Evolutionary conservation across 2,113 vertebrate species (phyloP).

Genomic region (Cryptotis parvus): DNA sequence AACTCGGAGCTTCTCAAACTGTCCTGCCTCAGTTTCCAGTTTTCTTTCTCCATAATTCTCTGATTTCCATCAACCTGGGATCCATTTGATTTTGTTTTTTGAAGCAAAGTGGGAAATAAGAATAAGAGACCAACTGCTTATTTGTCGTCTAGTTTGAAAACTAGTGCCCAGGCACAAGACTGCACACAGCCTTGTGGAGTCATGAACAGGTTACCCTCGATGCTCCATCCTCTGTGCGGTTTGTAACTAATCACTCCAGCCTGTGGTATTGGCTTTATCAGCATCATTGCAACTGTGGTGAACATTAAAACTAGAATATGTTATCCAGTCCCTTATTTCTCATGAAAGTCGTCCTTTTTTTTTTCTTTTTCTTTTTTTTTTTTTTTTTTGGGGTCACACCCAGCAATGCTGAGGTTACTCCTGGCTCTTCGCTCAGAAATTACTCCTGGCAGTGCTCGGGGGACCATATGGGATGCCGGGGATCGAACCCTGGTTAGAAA

Average conservation of each 20-base stretch:
- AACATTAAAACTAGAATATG: background rate
- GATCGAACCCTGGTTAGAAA: too few relatives aligned
- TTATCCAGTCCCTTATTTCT: background rate
- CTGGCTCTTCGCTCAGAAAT: too few relatives aligned
- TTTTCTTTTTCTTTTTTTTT: too few relatives aligned
- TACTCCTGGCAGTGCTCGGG: too few relatives aligned
- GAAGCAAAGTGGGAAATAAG: background rate
- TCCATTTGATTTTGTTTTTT: background rate
- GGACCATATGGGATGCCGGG: too few relatives aligned
- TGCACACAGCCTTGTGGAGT: background rate
- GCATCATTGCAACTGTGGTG: background rate
- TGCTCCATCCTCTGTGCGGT: background rate
- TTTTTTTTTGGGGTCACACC: too few relatives aligned
- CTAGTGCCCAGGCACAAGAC: background rate
- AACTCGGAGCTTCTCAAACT: too few relatives aligned
- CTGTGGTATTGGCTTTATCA: background rate
- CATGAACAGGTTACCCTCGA: fast-evolving
- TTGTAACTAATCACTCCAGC: background rate
- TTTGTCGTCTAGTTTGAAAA: too few relatives aligned
- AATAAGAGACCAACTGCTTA: background rate
- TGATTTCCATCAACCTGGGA: background rate
- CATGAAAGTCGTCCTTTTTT: background rate
- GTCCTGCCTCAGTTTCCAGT: background rate
- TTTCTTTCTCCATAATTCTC: background rate
- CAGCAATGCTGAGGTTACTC: too few relatives aligned